Evolutionary conservation across 2,888 invertebrate species (phyloP).

Genomic region (Xestia rhomboidea): DNA sequence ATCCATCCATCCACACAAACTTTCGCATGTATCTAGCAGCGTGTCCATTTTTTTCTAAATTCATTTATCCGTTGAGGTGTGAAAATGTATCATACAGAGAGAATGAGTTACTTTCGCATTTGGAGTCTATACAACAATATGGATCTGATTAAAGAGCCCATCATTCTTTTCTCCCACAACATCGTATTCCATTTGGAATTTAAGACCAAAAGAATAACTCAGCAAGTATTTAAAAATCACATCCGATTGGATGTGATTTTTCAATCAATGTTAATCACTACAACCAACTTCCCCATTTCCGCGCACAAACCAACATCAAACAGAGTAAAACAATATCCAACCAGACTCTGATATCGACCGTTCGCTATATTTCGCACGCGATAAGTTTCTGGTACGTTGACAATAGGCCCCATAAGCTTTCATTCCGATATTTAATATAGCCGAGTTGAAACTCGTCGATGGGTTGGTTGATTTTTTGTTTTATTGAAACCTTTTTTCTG

Average conservation of each 20-base stretch:
- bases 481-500: constrained; percentile 68
- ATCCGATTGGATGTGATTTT: no score
- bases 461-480: constrained; percentile 76
- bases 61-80: neutral
- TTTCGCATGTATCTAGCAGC: no score
- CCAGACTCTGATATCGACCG: constrained; percentile 53
- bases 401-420: constrained; percentile 72
- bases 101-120: neutral
- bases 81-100: neutral
- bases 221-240: constrained; percentile 35
- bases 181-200: neutral
- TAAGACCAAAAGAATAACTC: neutral
- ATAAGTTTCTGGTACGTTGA: constrained; percentile 59
- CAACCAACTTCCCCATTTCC: constrained; percentile 33
- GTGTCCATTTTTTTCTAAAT: neutral
- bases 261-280: constrained; percentile 50
- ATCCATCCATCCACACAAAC: no score
- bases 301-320: constrained; percentile 51
- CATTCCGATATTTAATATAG: constrained; percentile 87
- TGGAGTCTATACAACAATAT: no score
- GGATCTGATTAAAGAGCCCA: neutral
- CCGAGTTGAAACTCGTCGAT: constrained; percentile 75
- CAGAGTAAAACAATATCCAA: constrained; percentile 43
- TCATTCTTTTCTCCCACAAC: neutral
- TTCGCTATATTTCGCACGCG: constrained; percentile 53